Percentiles rank a stretch among this genome's conserved stretches.
These are phyloP conservation scores for Enteromius trimaculatus DNA, from an alignment of 2,797 vertebrate genomes.

Conservation along the genomic window DNA sequence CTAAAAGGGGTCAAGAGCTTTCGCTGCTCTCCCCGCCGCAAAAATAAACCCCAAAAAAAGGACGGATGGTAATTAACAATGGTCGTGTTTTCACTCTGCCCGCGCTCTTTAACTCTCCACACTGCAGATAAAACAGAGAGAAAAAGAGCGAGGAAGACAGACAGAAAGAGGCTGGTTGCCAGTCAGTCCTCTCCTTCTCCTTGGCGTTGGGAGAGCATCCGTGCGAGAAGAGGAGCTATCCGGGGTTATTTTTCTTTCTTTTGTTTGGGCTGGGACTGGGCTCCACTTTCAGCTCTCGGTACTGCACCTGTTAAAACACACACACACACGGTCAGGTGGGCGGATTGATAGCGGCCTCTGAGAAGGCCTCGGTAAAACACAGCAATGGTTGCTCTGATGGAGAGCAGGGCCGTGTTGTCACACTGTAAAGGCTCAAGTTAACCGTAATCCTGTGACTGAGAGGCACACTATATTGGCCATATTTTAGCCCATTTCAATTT, in stretches of 20 bases:
- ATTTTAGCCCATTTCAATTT: background rate
- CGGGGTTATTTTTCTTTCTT: constrained; percentile 96
- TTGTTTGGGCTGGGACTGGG: constrained; percentile 93
- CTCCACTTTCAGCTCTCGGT: constrained; percentile 95
- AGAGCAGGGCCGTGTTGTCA: constrained; percentile 2
- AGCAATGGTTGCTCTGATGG: constrained; percentile 58
- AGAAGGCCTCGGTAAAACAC: constrained; percentile 66
- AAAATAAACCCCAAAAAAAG: constrained; percentile 56
- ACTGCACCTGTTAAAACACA: constrained; percentile 99
- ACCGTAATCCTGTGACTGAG: background rate
- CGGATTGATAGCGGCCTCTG: constrained; percentile 63
- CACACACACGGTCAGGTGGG: constrained; percentile 58
- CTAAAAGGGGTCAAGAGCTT: constrained; percentile 65
- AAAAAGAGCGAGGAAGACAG: constrained; percentile 34
- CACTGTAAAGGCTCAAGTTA: background rate
- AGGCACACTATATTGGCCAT: background rate
- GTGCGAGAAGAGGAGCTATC: constrained; percentile 77
- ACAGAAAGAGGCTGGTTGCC: constrained; percentile 61
- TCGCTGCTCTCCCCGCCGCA: constrained; percentile 44
- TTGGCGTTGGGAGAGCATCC: constrained; percentile 71
- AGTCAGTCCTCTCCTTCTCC: constrained; percentile 71
- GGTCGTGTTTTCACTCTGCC: constrained; percentile 28
- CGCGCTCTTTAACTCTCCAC: constrained; percentile 17
- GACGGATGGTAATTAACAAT: constrained; percentile 59
- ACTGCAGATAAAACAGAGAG: constrained; percentile 9